Percentiles rank a stretch among this genome's conserved stretches.
Conservation (phyloP, 53 echinoderm and acorn worm species). For the Arbacia lixula region DNA sequence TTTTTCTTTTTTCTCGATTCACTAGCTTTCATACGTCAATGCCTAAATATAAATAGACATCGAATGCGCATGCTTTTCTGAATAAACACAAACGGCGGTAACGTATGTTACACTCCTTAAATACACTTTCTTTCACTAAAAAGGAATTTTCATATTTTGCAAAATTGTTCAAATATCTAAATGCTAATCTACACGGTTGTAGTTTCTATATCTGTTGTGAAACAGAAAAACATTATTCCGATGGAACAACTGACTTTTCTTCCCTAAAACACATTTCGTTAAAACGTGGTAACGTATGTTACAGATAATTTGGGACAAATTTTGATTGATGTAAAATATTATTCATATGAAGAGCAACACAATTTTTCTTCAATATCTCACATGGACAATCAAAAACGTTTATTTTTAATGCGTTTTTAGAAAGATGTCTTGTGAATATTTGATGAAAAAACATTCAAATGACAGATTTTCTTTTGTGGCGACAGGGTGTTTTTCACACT, state of each 20-base stretch:
- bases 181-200: neutral
- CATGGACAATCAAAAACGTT: too few species aligned
- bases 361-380: too few species aligned
- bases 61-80: neutral
- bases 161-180: neutral
- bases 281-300: conserved; percentile 47
- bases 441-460: too few species aligned
- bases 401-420: too few species aligned
- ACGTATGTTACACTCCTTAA: conserved; percentile 19
- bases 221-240: neutral
- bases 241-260: neutral
- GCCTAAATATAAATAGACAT: neutral
- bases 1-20: neutral
- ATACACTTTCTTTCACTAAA: neutral
- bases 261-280: neutral
- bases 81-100: conserved; percentile 1
- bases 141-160: neutral
- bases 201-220: neutral
- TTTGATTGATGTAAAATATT: neutral
- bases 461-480: too few species aligned
- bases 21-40: conserved; percentile 5
- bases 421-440: too few species aligned
- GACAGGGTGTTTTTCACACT: too few species aligned
- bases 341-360: neutral
- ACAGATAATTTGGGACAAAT: conserved; percentile 13